These are phyloP conservation scores for Hemibagrus wyckioides DNA, from an alignment of 2,113 vertebrate species.

Conservation along the genomic window DNA sequence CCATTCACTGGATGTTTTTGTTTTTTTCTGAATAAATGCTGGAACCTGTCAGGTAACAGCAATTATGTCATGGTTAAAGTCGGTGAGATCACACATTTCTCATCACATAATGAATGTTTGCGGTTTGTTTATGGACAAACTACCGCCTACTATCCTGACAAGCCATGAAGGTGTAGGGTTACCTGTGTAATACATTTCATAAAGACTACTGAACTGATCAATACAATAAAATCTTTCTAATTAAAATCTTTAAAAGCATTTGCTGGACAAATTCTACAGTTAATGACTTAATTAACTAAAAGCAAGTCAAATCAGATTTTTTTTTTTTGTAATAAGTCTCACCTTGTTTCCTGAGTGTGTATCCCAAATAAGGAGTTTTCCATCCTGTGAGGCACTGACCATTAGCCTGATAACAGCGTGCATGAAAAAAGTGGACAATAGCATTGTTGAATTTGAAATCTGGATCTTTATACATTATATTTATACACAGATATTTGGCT, in stretches of 20 bases:
- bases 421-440: background rate
- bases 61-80: background rate
- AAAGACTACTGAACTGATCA: background rate
- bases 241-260: background rate
- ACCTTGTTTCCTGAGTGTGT: constrained; percentile 75
- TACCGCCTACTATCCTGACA: background rate
- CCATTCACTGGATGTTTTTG: background rate
- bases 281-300: background rate
- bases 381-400: constrained; percentile 80
- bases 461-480: background rate
- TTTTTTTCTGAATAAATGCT: background rate
- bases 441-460: background rate
- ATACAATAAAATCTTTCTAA: background rate
- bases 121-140: background rate
- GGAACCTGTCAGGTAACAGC: background rate
- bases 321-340: too few species aligned
- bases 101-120: background rate
- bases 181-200: background rate
- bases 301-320: too few species aligned
- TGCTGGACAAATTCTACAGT: background rate
- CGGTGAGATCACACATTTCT: too few species aligned
- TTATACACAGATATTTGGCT: too few species aligned
- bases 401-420: constrained; percentile 62
- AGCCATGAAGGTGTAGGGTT: background rate
- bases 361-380: constrained; percentile 78